phyloP scores from a whole-genome alignment of 2,888 invertebrate genomes.

The Macaria notata region DNA sequence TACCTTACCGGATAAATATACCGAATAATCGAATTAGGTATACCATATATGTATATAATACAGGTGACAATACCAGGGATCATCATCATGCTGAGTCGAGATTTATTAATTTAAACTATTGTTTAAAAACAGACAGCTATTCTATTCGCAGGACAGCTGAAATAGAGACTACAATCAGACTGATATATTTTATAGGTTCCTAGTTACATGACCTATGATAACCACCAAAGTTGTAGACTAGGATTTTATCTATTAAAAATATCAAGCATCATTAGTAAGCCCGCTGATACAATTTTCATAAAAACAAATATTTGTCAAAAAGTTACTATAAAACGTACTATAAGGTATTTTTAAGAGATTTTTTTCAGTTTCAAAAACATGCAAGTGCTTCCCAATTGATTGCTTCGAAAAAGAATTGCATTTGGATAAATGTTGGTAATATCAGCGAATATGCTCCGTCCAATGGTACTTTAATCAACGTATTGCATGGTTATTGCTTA shows the following conservation, averaged over 20 bases:
- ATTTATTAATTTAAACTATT: too few relatives aligned
- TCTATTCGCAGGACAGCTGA: constrained; percentile 37
- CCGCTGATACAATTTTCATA: too few relatives aligned
- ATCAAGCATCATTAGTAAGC: too few relatives aligned
- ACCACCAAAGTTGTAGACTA: constrained; percentile 75
- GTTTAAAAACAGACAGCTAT: neutral
- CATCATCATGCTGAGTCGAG: too few relatives aligned
- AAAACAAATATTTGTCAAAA: too few relatives aligned
- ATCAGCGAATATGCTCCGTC: constrained; percentile 73
- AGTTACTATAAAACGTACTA: too few relatives aligned
- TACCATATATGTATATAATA: too few relatives aligned
- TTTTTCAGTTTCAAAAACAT: neutral
- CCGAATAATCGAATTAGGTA: too few relatives aligned
- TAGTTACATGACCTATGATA: constrained; percentile 47
- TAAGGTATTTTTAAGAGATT: too few relatives aligned
- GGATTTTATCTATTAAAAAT: neutral
- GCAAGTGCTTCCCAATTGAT: constrained; percentile 35
- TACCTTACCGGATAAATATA: too few relatives aligned
- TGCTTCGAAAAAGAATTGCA: neutral
- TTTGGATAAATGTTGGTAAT: constrained; percentile 30
- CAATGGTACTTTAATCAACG: constrained; percentile 48
- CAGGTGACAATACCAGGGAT: too few relatives aligned
- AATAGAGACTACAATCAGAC: constrained; percentile 41
- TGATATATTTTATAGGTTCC: constrained; percentile 59
- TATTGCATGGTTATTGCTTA: constrained; percentile 17